Evolutionary conservation across 2,888 invertebrate species (phyloP).

Genomic region (Eumacrocentrus americanus): DNA sequence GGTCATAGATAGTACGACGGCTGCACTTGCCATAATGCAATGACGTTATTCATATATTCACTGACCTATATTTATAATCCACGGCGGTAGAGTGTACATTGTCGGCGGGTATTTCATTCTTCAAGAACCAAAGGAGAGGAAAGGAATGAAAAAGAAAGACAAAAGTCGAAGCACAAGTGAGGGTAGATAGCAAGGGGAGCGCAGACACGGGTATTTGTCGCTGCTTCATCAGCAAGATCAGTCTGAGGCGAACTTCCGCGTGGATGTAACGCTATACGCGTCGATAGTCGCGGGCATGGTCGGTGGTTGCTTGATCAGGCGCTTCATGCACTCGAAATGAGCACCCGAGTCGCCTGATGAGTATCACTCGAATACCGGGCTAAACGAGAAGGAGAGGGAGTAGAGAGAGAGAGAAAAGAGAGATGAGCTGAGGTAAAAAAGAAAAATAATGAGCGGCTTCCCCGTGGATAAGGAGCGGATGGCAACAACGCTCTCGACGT

Average conservation of each 20-base stretch:
- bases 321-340: no score
- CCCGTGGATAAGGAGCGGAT: background rate
- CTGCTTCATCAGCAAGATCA: no score
- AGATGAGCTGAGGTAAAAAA: background rate
- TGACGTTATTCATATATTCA: conserved; percentile 42
- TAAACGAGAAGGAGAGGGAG: background rate
- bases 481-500: background rate
- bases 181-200: no score
- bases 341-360: no score
- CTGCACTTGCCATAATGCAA: conserved; percentile 22
- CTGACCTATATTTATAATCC: conserved; percentile 42
- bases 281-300: no score
- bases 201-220: no score
- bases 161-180: background rate
- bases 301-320: no score
- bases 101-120: conserved; percentile 28
- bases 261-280: no score
- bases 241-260: no score
- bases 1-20: conserved; percentile 22
- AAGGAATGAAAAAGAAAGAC: background rate
- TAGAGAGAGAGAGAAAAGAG: background rate
- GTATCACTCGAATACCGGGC: no score
- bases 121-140: background rate
- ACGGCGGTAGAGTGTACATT: conserved; percentile 32
- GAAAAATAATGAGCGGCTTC: background rate